A percentile compares a stretch with the other conserved stretches of the same genome.
Evolutionary conservation across 2,797 vertebrate species (phyloP).

Genomic region (Acipenser transmontanus): DNA sequence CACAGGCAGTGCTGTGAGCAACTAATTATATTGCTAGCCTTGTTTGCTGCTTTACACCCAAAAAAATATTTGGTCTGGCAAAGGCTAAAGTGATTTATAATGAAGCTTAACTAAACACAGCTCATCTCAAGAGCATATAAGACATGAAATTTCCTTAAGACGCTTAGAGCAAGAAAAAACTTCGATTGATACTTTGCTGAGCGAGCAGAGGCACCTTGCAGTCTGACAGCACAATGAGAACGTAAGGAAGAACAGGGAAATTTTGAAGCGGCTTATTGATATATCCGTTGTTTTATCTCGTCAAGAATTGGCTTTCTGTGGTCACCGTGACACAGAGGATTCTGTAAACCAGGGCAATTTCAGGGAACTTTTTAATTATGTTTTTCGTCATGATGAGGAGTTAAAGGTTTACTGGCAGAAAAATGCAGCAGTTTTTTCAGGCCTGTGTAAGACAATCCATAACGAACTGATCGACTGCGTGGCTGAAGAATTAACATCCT

Average conservation of each 20-base stretch:
- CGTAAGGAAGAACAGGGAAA: background rate
- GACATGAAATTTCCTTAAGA: no score
- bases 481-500: background rate
- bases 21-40: no score
- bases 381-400: background rate
- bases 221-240: background rate
- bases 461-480: background rate
- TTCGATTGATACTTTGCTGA: background rate
- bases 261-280: background rate
- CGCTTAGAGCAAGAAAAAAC: background rate
- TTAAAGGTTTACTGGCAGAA: background rate
- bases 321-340: no score
- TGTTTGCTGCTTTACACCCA: no score
- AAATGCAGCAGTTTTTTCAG: background rate
- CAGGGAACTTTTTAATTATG: background rate
- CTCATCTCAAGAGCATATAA: no score
- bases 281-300: background rate
- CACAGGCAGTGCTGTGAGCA: no score
- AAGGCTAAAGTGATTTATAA: no score
- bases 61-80: no score
- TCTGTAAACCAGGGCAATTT: background rate
- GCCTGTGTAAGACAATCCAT: background rate
- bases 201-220: background rate
- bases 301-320: no score
- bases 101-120: no score